phyloP scores from a whole-genome alignment of 2,888 invertebrate genomes.

The Buathra laborator region DNA sequence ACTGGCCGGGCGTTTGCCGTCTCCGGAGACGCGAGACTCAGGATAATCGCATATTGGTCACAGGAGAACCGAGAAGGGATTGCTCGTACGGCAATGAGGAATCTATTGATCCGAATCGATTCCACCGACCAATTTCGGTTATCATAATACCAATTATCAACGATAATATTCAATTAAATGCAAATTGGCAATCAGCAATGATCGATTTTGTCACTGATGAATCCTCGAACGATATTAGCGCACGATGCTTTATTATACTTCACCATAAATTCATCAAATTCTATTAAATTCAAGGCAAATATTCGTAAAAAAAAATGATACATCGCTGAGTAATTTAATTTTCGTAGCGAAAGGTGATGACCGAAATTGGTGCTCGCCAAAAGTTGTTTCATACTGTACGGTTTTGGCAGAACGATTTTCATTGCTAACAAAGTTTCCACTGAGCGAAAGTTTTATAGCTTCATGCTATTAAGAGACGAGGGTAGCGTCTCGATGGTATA shows the following conservation, averaged over 20 bases:
- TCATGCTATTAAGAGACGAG: not conserved
- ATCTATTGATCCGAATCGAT: conserved; percentile 62
- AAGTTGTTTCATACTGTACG: not conserved
- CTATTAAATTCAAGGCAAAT: too few relatives aligned
- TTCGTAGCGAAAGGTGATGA: not conserved
- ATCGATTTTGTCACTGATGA: not conserved
- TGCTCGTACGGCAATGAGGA: conserved; percentile 45
- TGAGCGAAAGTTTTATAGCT: not conserved
- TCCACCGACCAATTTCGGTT: conserved; percentile 51
- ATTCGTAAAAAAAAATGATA: too few relatives aligned
- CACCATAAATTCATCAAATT: not conserved
- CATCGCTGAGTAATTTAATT: too few relatives aligned
- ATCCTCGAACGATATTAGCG: not conserved
- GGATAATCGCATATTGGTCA: conserved; percentile 68
- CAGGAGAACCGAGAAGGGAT: conserved; percentile 54
- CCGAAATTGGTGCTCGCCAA: not conserved
- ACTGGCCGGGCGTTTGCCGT: conserved; percentile 65
- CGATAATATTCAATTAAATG: not conserved
- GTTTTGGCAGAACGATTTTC: conserved; percentile 1
- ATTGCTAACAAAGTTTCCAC: conserved; percentile 12
- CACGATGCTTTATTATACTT: not conserved
- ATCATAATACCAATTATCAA: conserved; percentile 21
- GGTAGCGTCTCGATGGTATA: conserved; percentile 10
- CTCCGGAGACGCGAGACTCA: conserved; percentile 60
- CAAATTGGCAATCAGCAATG: not conserved